These are phyloP conservation scores for Salvelinus namaycush DNA, from an alignment of 2,113 vertebrate genomes.

Conservation along the genomic window DNA sequence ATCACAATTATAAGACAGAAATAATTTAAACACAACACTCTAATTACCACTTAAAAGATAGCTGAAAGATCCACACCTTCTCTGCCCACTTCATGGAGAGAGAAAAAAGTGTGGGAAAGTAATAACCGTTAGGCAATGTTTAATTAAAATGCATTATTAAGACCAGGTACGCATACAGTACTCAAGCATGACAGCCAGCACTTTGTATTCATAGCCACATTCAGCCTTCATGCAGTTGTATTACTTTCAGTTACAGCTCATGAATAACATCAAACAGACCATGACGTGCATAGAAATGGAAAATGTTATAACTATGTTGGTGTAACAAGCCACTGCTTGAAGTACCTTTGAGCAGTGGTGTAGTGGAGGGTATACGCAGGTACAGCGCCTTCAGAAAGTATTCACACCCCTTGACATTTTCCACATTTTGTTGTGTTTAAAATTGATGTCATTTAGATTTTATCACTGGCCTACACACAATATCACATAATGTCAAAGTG, in stretches of 20 bases:
- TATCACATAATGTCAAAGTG: too few relatives aligned
- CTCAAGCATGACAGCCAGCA: slow-evolving; percentile 43
- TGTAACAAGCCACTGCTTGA: slow-evolving; percentile 66
- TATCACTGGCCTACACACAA: too few relatives aligned
- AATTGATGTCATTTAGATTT: too few relatives aligned
- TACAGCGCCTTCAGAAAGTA: too few relatives aligned
- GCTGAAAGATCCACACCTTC: slow-evolving; percentile 14
- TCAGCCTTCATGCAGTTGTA: slow-evolving; percentile 65
- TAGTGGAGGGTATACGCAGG: too few relatives aligned
- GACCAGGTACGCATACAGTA: slow-evolving; percentile 50
- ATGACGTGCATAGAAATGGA: slow-evolving; percentile 68
- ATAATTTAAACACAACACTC: slow-evolving; percentile 38
- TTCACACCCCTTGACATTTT: too few relatives aligned
- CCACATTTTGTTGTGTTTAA: too few relatives aligned
- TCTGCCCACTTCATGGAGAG: slow-evolving; percentile 18
- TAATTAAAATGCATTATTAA: slow-evolving; percentile 60
- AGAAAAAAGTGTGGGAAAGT: slow-evolving; percentile 29
- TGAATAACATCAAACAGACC: slow-evolving; percentile 76
- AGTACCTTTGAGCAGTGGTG: slow-evolving; percentile 53
- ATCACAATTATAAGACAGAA: not conserved
- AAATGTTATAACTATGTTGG: slow-evolving; percentile 66
- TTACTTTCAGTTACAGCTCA: slow-evolving; percentile 73
- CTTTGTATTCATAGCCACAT: slow-evolving; percentile 66
- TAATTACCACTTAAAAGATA: slow-evolving; percentile 39
- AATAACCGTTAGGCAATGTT: slow-evolving; percentile 47